Evolutionary conservation across 35 echinoderm and acorn worm genomes (phyloP).

Genomic region (Lytechinus variegatus): DNA sequence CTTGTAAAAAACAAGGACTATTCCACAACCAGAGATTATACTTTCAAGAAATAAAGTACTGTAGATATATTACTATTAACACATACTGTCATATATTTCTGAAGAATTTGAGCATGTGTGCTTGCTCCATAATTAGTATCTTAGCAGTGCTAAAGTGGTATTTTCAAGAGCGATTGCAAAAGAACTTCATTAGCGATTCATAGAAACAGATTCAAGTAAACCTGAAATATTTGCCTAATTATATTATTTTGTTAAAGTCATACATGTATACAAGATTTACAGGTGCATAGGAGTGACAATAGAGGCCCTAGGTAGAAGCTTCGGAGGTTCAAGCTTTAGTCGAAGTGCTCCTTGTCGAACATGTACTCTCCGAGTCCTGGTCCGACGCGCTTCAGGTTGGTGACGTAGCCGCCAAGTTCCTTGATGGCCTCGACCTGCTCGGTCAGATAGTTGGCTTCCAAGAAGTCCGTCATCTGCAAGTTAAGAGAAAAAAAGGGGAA

Average conservation of each 20-base stretch:
- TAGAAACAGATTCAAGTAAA: background rate
- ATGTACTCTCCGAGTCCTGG: conserved; percentile 97
- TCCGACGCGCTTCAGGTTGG: conserved; percentile 86
- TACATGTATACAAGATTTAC: background rate
- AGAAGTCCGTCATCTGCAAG: conserved; percentile 88
- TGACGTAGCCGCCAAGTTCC: conserved; percentile 82
- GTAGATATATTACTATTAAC: background rate
- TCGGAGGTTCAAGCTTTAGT: background rate
- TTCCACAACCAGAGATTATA: background rate
- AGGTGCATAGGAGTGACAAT: background rate
- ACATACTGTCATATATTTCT: background rate
- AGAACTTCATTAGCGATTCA: background rate
- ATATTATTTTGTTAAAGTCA: background rate
- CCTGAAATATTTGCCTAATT: background rate
- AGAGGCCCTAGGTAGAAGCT: background rate
- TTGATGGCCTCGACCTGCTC: conserved; percentile 99
- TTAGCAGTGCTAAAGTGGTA: background rate
- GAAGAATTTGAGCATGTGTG: background rate
- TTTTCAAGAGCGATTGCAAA: background rate
- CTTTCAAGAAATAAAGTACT: background rate
- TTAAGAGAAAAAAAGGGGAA: background rate
- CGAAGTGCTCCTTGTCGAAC: conserved; percentile 94
- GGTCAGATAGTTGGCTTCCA: conserved; percentile 85
- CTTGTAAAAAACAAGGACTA: background rate
- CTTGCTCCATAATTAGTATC: background rate